Conservation (phyloP, 2,113 vertebrate genomes). For the Corythaeola cristata region DNA sequence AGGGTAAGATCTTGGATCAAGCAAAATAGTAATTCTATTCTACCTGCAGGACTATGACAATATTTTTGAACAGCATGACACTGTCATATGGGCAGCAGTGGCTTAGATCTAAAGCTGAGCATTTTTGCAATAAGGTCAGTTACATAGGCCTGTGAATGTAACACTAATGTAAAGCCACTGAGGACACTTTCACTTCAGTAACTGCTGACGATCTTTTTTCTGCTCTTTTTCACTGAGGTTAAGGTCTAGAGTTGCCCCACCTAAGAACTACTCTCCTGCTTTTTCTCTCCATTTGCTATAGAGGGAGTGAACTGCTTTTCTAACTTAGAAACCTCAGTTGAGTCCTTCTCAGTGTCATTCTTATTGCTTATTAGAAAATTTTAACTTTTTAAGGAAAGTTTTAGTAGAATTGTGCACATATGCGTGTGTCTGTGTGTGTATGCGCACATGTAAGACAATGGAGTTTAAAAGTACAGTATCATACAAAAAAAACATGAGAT, state of each 20-base stretch:
- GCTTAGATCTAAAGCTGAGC: not conserved
- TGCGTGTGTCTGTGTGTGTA: not conserved
- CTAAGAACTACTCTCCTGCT: not conserved
- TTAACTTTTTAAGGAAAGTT: not conserved
- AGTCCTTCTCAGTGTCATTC: not conserved
- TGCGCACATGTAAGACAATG: not conserved
- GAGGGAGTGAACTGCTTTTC: not conserved
- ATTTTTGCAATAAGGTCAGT: not conserved
- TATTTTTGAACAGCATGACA: not conserved
- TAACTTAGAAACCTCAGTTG: not conserved
- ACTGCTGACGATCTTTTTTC: not conserved
- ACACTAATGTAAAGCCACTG: not conserved
- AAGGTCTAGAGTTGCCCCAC: not conserved
- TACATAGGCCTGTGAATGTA: not conserved
- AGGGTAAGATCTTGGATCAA: not conserved
- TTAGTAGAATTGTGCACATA: not conserved
- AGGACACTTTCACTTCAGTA: not conserved
- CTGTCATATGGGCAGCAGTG: not conserved
- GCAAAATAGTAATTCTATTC: not conserved
- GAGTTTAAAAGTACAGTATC: not conserved
- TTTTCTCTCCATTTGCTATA: not conserved
- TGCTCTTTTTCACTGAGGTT: not conserved
- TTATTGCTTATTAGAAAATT: not conserved
- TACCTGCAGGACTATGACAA: not conserved
- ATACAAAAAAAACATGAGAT: not conserved